Base-by-base conservation (phyloP, 1,140 invertebrate genomes). In the Ceratosolen solmsi region DNA sequence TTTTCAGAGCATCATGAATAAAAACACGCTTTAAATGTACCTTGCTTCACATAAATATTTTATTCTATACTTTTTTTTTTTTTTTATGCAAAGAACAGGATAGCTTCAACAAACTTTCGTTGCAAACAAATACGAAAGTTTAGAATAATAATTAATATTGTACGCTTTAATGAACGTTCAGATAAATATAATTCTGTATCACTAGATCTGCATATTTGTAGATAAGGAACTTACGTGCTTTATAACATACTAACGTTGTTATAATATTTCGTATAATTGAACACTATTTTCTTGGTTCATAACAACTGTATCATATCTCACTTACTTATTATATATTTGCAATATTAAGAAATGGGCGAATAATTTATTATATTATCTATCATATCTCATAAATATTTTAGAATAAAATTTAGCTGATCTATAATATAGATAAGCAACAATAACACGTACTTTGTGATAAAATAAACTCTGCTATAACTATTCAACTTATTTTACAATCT, bases 31-130 rank as follows among this genome's bases (percentile, higher is more conserved):
- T 75, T 49, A 25, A 38, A 58, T 74, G 15, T 58, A 51, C n/a
- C 51, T 78, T 82, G 56, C 30, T 68, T 73, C 22, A 71, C 25
- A 70, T 74, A 83, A 75, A 60, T 25, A 71, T 71, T 83, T 83
- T 83, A 83, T 80, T 83, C 60, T 79, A 27, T 49, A 72, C 51
- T 2, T n/a, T 27, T 63, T n/a, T 51, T 49, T 49, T 68, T 70
- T 56, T 56, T 79, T 15, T 41, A 41, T 22, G 41, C 79, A 71
- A n/a, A 71, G n/a, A 79, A 78, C 13, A 58, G 11, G 51, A 54
- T 46, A 56, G 58, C 15, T 27, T 58, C 13, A 60, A 9, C 30
- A 25, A 71, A 22, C 60, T 71, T 72, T 78, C 36, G 30, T 8
- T 60, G 54, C 33, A 33, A 72, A 80, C 70, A 80, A 60, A 20